These are phyloP conservation scores for Rhinichthys osculus DNA, from an alignment of 2,797 vertebrate species.

Conservation along the genomic window DNA sequence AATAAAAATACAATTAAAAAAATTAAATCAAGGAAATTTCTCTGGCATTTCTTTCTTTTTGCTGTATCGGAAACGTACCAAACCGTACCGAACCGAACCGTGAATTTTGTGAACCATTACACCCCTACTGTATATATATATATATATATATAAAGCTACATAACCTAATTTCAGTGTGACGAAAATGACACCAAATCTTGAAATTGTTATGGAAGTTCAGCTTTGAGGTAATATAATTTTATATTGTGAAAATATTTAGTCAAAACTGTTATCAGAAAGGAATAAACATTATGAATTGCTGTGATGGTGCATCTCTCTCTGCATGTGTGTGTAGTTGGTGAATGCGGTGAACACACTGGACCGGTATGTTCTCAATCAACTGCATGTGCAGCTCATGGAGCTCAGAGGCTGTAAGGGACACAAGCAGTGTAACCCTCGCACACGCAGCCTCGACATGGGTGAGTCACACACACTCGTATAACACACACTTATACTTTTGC, in stretches of 20 bases:
- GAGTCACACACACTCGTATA: conserved; percentile 50
- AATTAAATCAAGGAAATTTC: no score
- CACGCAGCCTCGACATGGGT: conserved; percentile 89
- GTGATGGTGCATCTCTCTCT: conserved; percentile 10
- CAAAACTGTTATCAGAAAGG: no score
- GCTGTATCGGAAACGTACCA: no score
- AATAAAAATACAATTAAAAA: no score
- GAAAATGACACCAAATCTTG: neutral
- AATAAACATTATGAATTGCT: neutral
- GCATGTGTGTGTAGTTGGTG: conserved; percentile 80
- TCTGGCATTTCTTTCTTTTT: no score
- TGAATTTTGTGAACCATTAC: no score
- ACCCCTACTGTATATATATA: no score
- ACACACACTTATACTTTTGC: conserved; percentile 36
- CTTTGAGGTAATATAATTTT: neutral
- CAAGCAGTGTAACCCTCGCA: conserved; percentile 93
- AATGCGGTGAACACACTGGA: conserved; percentile 90
- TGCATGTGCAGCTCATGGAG: conserved; percentile 94
- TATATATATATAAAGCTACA: no score
- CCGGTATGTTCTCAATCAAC: conserved; percentile 87
- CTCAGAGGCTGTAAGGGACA: conserved; percentile 91
- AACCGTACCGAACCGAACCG: no score
- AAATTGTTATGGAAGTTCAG: neutral
- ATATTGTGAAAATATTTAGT: neutral
- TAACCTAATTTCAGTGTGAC: neutral